Conservation (phyloP, 2,113 vertebrate species). For the Hirundichthys speculiger region DNA sequence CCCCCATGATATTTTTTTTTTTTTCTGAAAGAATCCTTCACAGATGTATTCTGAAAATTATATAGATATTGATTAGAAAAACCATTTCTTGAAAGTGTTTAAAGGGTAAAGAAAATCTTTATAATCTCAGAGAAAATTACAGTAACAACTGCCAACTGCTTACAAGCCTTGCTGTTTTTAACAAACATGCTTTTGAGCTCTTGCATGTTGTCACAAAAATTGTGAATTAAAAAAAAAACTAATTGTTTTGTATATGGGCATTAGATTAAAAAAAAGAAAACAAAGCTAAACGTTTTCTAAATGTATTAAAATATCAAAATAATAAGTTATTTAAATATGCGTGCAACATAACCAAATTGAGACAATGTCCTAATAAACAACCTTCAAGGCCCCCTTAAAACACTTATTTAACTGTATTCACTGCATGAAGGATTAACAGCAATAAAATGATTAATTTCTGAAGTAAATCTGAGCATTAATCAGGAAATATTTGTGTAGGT, state of each 20-base stretch:
- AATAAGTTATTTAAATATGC: too few relatives aligned
- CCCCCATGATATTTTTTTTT: neutral
- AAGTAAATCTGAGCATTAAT: too few relatives aligned
- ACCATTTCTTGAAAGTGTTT: constrained; percentile 3
- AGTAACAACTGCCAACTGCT: constrained; percentile 5
- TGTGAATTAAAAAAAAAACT: neutral
- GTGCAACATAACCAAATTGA: too few relatives aligned
- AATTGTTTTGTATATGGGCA: neutral
- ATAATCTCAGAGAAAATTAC: constrained; percentile 1
- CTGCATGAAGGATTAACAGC: too few relatives aligned
- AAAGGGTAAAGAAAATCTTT: neutral
- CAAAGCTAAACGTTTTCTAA: neutral
- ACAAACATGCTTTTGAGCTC: neutral
- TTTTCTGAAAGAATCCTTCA: neutral
- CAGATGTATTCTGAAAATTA: neutral
- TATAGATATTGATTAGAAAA: neutral
- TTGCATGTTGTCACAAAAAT: neutral
- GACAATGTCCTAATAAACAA: too few relatives aligned
- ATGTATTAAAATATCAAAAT: neutral
- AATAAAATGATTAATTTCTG: too few relatives aligned
- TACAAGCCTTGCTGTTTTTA: neutral
- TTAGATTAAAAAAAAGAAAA: neutral
- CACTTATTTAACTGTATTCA: too few relatives aligned
- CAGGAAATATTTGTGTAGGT: too few relatives aligned
- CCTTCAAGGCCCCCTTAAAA: too few relatives aligned